These are phyloP conservation scores for Gymnoscelis rufifasciata DNA, from an alignment of 2,888 invertebrate species.

Conservation along the genomic window DNA sequence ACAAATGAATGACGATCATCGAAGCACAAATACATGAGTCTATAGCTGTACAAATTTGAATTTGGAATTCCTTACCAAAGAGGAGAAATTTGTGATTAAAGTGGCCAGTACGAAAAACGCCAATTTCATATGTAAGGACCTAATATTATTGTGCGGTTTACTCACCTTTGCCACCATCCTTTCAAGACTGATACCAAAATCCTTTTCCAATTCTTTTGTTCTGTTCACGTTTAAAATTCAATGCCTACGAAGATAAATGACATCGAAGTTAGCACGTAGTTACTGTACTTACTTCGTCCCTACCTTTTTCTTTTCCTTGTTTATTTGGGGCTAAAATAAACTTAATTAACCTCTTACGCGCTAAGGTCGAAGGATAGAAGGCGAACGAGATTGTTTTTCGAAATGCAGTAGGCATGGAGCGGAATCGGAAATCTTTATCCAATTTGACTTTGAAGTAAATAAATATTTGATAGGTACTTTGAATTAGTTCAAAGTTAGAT, in stretches of 20 bases:
- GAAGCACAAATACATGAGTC: no score
- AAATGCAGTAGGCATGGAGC: background rate
- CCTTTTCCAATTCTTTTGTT: background rate
- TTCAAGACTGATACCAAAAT: background rate
- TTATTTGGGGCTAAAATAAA: background rate
- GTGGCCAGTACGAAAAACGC: no score
- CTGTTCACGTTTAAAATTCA: background rate
- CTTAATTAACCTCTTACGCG: background rate
- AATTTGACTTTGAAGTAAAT: no score
- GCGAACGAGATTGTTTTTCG: background rate
- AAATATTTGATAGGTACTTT: no score
- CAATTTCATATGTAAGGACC: no score
- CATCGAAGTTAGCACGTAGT: slow-evolving; percentile 3
- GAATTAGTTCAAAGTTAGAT: background rate
- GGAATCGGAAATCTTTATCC: background rate
- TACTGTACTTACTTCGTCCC: background rate
- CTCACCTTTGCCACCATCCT: background rate
- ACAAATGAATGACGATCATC: no score
- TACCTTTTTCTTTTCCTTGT: slow-evolving; percentile 1
- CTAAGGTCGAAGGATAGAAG: slow-evolving; percentile 1
- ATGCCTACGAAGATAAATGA: background rate
- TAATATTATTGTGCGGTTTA: no score
- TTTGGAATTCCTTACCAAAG: no score
- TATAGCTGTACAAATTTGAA: no score
- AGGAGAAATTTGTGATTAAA: no score